Percentiles rank a stretch among this genome's conserved stretches.
These are phyloP conservation scores for Enteromius fasciolatus DNA, from an alignment of 2,797 vertebrate species.

Conservation along the genomic window DNA sequence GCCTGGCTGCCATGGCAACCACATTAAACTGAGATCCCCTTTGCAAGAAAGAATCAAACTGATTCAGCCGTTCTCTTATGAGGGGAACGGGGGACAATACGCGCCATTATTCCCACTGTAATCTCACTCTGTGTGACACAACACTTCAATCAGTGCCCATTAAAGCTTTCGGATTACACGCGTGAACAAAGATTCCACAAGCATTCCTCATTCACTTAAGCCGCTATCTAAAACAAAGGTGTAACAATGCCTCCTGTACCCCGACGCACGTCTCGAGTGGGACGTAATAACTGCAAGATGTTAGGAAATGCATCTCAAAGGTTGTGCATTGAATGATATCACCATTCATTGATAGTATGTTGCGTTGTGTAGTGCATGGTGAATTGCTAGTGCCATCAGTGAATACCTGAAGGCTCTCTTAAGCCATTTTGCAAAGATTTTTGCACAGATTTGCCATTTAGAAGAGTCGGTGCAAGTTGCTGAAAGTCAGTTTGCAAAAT, in stretches of 20 bases:
- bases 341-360: background rate
- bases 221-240: slow-evolving; percentile 37
- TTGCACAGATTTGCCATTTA: background rate
- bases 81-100: slow-evolving; percentile 75
- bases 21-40: slow-evolving; percentile 86
- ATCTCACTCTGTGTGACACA: slow-evolving; percentile 66
- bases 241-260: slow-evolving; percentile 1
- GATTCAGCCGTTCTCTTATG: slow-evolving; percentile 81
- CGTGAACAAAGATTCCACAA: slow-evolving; percentile 42
- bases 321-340: slow-evolving; percentile 18
- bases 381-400: background rate
- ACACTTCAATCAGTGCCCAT: slow-evolving; percentile 63
- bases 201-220: slow-evolving; percentile 34
- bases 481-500: background rate
- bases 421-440: background rate
- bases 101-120: slow-evolving; percentile 67
- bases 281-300: background rate
- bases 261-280: background rate
- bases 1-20: slow-evolving; percentile 85
- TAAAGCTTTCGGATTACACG: slow-evolving; percentile 47
- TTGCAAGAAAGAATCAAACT: slow-evolving; percentile 85
- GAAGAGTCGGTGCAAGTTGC: background rate
- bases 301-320: background rate
- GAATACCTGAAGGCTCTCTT: background rate
- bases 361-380: background rate